phyloP scores from a whole-genome alignment of 2,888 invertebrate genomes.

The Vandiemenella viatica region DNA sequence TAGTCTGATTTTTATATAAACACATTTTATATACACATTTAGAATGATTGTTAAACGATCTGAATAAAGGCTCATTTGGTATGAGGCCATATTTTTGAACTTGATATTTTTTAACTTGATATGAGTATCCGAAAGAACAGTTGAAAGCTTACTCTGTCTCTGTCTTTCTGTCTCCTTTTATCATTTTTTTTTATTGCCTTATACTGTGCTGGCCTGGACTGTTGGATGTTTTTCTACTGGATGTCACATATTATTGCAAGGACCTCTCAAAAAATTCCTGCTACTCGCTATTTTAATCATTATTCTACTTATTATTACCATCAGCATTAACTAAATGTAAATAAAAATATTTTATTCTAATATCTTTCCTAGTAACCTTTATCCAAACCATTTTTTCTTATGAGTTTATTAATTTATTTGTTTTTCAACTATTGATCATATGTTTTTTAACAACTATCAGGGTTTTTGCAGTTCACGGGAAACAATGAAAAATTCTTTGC shows the following conservation, averaged over 20 bases:
- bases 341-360: neutral
- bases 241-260: conserved; percentile 22
- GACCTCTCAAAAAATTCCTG: conserved; percentile 34
- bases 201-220: conserved; percentile 2
- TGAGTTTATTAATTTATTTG: conserved; percentile 1
- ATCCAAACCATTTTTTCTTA: neutral
- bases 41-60: no score
- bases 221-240: conserved; percentile 14
- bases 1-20: no score
- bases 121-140: neutral
- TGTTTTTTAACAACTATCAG: conserved; percentile 3
- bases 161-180: no score
- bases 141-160: neutral
- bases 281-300: conserved; percentile 12
- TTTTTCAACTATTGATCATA: conserved; percentile 2
- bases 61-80: no score
- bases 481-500: conserved; percentile 2
- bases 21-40: no score
- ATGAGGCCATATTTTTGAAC: no score
- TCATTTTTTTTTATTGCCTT: no score
- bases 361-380: neutral
- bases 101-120: no score
- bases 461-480: conserved; percentile 7
- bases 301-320: conserved; percentile 4
- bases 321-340: neutral